phyloP scores from a whole-genome alignment of 2,113 vertebrate species.

The Origma solitaria region DNA sequence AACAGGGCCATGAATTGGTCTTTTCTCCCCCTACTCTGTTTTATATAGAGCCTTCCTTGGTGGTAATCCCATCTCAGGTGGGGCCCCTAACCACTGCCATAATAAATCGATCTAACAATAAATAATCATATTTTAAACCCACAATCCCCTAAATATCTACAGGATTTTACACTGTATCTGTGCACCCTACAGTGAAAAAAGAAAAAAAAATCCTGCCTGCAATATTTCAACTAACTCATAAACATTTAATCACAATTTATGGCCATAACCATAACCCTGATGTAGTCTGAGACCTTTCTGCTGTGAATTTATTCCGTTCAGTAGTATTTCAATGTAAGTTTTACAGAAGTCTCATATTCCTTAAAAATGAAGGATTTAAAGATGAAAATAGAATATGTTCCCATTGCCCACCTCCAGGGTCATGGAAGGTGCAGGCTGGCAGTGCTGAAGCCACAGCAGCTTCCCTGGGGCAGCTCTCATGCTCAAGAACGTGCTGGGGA shows the following conservation, averaged over 20 bases:
- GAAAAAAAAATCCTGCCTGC: not conserved
- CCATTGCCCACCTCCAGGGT: rapidly evolving
- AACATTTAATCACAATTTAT: slow-evolving; percentile 9
- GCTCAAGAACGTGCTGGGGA: not conserved
- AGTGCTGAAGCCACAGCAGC: not conserved
- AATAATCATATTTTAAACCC: not conserved
- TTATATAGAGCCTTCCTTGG: not conserved
- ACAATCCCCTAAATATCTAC: not conserved
- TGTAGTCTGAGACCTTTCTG: not conserved
- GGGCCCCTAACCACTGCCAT: not conserved
- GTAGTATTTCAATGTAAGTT: not conserved
- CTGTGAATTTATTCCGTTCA: slow-evolving; percentile 18
- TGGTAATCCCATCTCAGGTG: not conserved
- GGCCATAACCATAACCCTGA: not conserved
- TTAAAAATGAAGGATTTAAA: not conserved
- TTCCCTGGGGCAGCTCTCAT: not conserved
- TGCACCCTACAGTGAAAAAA: not conserved
- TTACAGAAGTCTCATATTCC: not conserved
- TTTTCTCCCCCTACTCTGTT: not conserved
- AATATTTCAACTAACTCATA: slow-evolving; percentile 19
- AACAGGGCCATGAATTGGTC: not conserved
- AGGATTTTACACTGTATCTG: not conserved
- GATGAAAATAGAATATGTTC: not conserved
- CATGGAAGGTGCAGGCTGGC: not conserved
- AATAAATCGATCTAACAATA: not conserved